Evolutionary conservation across 1,140 invertebrate species (phyloP).

Genomic region (Leucophenga varia): DNA sequence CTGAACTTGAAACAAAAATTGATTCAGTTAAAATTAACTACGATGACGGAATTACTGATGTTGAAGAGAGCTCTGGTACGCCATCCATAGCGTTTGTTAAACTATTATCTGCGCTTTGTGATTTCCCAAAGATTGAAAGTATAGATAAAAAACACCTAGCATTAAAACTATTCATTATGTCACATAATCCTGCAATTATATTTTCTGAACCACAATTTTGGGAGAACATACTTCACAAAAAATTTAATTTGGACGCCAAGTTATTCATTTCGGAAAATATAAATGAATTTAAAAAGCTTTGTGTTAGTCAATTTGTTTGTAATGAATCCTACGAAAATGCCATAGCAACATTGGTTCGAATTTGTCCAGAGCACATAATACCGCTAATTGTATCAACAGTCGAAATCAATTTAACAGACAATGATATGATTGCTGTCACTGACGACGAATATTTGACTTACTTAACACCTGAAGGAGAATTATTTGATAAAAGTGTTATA

Average conservation of each 20-base stretch:
- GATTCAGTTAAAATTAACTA: conserved; percentile 60
- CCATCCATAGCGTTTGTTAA: conserved; percentile 40
- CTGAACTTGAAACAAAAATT: conserved; percentile 64
- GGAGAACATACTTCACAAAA: conserved; percentile 33
- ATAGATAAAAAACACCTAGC: conserved; percentile 61
- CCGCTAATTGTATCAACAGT: conserved; percentile 61
- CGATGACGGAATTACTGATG: conserved; percentile 53
- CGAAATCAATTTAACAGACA: conserved; percentile 65
- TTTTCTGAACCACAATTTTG: conserved; percentile 51
- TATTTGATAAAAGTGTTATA: conserved; percentile 89
- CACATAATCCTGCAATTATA: conserved; percentile 69
- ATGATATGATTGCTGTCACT: conserved; percentile 72
- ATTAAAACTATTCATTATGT: conserved; percentile 65
- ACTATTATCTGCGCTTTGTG: conserved; percentile 37
- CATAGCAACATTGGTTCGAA: conserved; percentile 64
- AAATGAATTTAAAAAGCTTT: conserved; percentile 25
- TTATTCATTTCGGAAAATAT: conserved; percentile 31
- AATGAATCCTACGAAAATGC: conserved; percentile 63
- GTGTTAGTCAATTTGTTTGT: conserved; percentile 35
- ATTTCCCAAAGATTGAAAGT: conserved; percentile 51
- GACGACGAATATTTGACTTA: conserved; percentile 89
- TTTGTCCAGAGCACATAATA: conserved; percentile 68
- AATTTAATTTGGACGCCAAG: conserved; percentile 32
- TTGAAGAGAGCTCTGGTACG: conserved; percentile 57
- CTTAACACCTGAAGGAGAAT: conserved; percentile 81